phyloP scores from a whole-genome alignment of 2,797 vertebrate species.

The Odontamblyopus lacepedii region DNA sequence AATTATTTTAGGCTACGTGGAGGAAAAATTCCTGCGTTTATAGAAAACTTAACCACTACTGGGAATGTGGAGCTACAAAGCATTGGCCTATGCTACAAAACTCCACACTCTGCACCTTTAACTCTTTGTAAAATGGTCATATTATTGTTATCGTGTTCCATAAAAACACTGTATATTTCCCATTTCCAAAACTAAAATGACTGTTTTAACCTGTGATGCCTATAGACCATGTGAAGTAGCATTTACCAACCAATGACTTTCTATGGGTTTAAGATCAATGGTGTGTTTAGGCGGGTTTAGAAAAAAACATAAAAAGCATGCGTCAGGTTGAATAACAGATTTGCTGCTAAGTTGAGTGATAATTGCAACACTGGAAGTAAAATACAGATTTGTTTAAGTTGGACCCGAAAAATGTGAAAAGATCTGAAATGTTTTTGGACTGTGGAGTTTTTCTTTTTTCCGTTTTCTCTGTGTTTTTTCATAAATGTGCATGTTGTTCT shows the following conservation, averaged over 20 bases:
- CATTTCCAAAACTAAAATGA: slow-evolving; percentile 25
- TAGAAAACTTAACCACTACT: too few species aligned
- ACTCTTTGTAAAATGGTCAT: background rate
- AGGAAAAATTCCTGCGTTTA: too few species aligned
- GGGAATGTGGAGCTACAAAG: too few species aligned
- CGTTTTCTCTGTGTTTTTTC: slow-evolving; percentile 37
- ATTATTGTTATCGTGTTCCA: slow-evolving; percentile 11
- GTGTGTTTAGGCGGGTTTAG: background rate
- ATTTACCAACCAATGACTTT: slow-evolving; percentile 13
- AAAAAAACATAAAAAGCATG: slow-evolving; percentile 23
- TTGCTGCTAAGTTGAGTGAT: background rate
- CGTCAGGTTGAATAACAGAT: slow-evolving; percentile 11
- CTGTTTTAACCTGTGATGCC: slow-evolving; percentile 23
- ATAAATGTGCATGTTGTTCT: slow-evolving; percentile 68
- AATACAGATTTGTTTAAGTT: background rate
- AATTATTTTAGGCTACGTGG: too few species aligned
- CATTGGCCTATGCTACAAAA: background rate
- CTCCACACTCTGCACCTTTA: background rate
- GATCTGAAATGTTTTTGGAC: slow-evolving; percentile 8
- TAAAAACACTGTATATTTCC: slow-evolving; percentile 12
- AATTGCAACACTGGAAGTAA: background rate
- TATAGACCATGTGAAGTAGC: slow-evolving; percentile 26
- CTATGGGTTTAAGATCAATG: background rate
- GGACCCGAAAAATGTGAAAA: slow-evolving; percentile 19
- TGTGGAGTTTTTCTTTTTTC: slow-evolving; percentile 18